Evolutionary conservation across 2,797 vertebrate species (phyloP).

Genomic region (Enoplosus armatus): DNA sequence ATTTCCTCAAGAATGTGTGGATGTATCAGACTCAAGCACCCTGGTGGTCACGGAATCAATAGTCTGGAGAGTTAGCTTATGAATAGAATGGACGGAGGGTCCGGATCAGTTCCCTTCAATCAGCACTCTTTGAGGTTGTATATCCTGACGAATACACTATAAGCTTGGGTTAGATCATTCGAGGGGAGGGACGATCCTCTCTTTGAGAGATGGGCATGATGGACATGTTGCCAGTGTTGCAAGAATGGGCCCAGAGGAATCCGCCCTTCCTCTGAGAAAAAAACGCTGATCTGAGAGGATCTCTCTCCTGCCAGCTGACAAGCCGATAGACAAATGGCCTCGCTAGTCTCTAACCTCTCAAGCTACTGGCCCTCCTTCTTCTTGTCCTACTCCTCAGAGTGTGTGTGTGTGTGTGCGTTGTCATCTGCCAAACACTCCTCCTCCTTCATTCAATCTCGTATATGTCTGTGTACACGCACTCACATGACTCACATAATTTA

Average conservation of each 20-base stretch:
- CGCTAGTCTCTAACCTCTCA: constrained; percentile 70
- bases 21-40: constrained; percentile 53
- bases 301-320: constrained; percentile 73
- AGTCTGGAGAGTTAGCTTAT: constrained; percentile 47
- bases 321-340: constrained; percentile 75
- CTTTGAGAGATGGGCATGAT: constrained; percentile 67
- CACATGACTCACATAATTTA: constrained; percentile 70
- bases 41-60: constrained; percentile 68
- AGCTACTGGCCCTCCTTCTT: constrained; percentile 54
- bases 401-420: constrained; percentile 15
- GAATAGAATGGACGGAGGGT: constrained; percentile 50
- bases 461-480: constrained; percentile 14
- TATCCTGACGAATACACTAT: constrained; percentile 53
- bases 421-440: constrained; percentile 39
- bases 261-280: constrained; percentile 63
- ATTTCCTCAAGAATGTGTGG: constrained; percentile 70
- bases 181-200: constrained; percentile 43
- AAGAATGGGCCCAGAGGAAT: constrained; percentile 61
- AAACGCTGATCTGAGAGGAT: constrained; percentile 79
- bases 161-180: constrained; percentile 35
- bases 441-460: constrained; percentile 26
- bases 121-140: constrained; percentile 58
- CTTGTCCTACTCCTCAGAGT: constrained; percentile 31
- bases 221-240: constrained; percentile 76
- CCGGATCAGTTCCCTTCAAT: constrained; percentile 51